Conservation (phyloP, 2,888 invertebrate species). For the Augochlorella aurata region DNA sequence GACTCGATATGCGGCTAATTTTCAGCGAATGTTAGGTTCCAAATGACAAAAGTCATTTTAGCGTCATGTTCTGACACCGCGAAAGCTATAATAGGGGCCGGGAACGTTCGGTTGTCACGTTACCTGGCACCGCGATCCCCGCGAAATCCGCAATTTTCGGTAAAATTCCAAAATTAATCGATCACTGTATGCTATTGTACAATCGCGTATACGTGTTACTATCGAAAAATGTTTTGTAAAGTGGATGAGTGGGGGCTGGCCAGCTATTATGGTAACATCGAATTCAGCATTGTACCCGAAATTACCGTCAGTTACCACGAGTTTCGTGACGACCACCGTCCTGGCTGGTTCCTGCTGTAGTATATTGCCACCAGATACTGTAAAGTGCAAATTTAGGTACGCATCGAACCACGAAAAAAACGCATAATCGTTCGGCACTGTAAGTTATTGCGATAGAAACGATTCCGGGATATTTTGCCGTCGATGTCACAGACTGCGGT, state of each 20-base stretch:
- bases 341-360: slow-evolving; percentile 61
- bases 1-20: background rate
- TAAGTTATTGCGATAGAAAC: background rate
- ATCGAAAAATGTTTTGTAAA: slow-evolving; percentile 52
- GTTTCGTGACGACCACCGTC: slow-evolving; percentile 64
- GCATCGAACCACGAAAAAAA: slow-evolving; percentile 9
- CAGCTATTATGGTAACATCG: slow-evolving; percentile 75
- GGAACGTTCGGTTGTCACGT: background rate
- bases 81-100: background rate
- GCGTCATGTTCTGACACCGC: background rate
- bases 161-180: background rate
- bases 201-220: background rate
- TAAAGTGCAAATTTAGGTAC: slow-evolving; percentile 33
- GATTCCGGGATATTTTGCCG: background rate
- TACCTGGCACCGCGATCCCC: background rate
- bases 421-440: background rate
- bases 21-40: background rate
- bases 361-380: slow-evolving; percentile 25
- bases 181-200: slow-evolving; percentile 11
- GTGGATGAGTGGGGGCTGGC: slow-evolving; percentile 68
- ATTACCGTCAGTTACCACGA: slow-evolving; percentile 66
- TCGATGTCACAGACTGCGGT: background rate
- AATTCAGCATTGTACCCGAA: slow-evolving; percentile 71
- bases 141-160: background rate
- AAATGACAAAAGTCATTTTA: background rate